Evolutionary conservation across 2,888 invertebrate genomes (phyloP), one percentile per base, ranked within the genome.

Genomic region (Cheilosia vernalis): DNA sequence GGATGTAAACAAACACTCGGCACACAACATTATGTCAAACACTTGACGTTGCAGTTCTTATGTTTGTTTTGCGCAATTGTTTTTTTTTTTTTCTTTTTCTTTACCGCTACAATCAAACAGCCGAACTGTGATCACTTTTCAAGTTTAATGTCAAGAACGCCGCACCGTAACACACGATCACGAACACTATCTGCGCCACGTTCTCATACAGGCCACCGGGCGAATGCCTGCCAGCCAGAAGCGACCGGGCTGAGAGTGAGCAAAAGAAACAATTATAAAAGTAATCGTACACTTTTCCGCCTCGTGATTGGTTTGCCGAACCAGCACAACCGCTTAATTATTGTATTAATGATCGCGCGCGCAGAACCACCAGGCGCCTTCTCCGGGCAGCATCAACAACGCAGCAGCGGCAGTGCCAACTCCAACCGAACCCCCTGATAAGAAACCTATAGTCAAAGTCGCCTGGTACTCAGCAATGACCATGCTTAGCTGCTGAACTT

Each of bases 81-180:
- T 13, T 13, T 13, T 21, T 44, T 42, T 42, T n/a, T 13, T 13
- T 13, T 21, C 21, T 21, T 13, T 13, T 33, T 33, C 51, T n/a
- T 33, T 19, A 17, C 24, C 7, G 53, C 17, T 10, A 37, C 24
- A 61, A 27, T 55, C 37, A 24, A 24, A 61, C 72, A 77, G 67
- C 72, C 66, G 44, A 70, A 66, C 70, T 79, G 69, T 24, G 70
- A 81, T 63, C 76, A 77, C 72, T 81, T 85, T 80, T 85, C 85
- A 85, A 85, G 81, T 85, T 81, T 67, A 85, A 85, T 85, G 85
- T 81, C 81, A 81, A 81, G 77, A 85, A 72, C 66, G 76, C 58
- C 44, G 70, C 55, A 44, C 64, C 67, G 53, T 42, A 69, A 72
- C 58, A 44, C 73, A 74, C 76, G 44, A 44, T 61, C 60, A 37